Base-by-base conservation (phyloP, 2,113 vertebrate species). In the Potamarius usumacintae region DNA sequence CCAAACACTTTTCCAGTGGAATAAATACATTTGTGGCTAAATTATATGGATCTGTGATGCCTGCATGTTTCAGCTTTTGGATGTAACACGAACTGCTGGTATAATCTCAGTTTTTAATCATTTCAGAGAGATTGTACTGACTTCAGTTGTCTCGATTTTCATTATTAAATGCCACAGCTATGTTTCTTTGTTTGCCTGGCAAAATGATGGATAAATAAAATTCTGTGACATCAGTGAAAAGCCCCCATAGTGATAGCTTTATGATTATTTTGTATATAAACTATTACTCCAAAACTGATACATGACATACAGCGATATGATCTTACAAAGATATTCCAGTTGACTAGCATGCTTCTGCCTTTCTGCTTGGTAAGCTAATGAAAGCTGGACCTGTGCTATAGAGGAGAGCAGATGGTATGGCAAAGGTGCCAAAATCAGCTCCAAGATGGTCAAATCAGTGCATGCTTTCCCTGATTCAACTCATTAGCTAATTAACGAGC, bases 401-500 rank as follows among this genome's bases (percentile, higher is more conserved):
- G 34, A 77, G 86, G 57, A 77, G 30, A 87, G 27, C 86, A 87
- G 86, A 84, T 87, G 86, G 86, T 22, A 34, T 76, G 50, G 81
- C 85, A 57, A 11, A 53, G 86, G 25, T 83, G 69, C 86, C 86
- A 87, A 84, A 83, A 83, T 78, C 50, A 27, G 71, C 27, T 76
- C 71, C 86, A 62, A 57, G 62, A 62, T 30, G 69, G 67, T 53
- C 86, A 83, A 65, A 62, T 57, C 48, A 63, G 67, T 63, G 80
- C 69, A 74, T 67, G 79, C 42, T 55, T 83, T 77, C 71, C 58
- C 81, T 65, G 86, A 87, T 83, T 87, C 80, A 87, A 65, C 82
- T 84, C 81, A 25, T 76, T 50, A 63, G 82, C 65, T 87, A 84
- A 83, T 87, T 87, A 87, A 83, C 72, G 50, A 87, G 81, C 27